These are phyloP conservation scores for Calycopis cecrops DNA, from an alignment of 1,140 invertebrate species.

Conservation along the genomic window DNA sequence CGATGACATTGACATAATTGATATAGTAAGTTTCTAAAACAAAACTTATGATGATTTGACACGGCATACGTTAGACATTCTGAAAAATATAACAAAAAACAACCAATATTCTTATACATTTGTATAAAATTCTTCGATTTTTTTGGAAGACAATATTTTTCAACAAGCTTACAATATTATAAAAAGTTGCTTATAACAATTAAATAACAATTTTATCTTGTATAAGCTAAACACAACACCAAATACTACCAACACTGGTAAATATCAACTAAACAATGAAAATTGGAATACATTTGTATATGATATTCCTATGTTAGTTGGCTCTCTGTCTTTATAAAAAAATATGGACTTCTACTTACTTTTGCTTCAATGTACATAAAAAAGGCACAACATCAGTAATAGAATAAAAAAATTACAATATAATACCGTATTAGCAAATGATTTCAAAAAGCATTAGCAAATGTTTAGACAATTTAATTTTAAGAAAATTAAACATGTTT, in stretches of 20 bases:
- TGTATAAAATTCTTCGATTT: constrained; percentile 36
- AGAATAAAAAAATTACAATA: no score
- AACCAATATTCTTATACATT: constrained; percentile 65
- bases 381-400: no score
- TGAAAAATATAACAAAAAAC: constrained; percentile 26
- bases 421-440: no score
- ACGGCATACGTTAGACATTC: neutral
- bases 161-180: constrained; percentile 35
- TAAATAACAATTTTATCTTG: constrained; percentile 23
- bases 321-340: no score
- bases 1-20: neutral
- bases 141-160: constrained; percentile 56
- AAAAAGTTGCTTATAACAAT: constrained; percentile 28
- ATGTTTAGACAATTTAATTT: no score
- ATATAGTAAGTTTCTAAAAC: constrained; percentile 9
- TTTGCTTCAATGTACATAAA: no score
- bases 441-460: no score
- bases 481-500: no score
- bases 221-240: constrained; percentile 20
- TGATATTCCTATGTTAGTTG: neutral
- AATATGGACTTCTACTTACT: no score
- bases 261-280: constrained; percentile 18
- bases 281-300: constrained; percentile 1
- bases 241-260: constrained; percentile 24
- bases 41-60: constrained; percentile 14